Conservation (phyloP, 2,888 invertebrate species). For the Acrocyrtus sp. region DNA sequence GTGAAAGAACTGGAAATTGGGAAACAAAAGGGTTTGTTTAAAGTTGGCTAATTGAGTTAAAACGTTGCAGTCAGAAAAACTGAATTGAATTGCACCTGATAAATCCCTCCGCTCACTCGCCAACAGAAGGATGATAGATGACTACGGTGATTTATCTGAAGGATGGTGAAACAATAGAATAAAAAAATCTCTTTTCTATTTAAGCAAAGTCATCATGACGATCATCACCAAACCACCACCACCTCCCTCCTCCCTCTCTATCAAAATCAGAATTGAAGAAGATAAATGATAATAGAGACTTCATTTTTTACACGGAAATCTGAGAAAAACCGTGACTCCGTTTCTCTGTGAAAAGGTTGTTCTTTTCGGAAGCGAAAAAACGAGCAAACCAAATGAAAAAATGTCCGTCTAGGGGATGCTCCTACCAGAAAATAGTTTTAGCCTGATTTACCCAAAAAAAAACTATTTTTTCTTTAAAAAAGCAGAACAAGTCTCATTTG, state of each 20-base stretch:
- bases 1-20: conserved; percentile 19
- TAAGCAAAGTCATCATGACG: conserved; percentile 10
- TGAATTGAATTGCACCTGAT: no score
- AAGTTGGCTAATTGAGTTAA: conserved; percentile 53
- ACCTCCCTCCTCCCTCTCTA: conserved; percentile 16
- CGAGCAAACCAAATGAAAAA: no score
- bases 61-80: no score
- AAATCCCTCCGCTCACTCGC: no score
- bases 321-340: conserved; percentile 29
- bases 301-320: background rate
- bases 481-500: no score
- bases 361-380: conserved; percentile 37
- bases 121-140: no score
- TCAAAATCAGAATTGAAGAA: conserved; percentile 4
- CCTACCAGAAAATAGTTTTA: background rate
- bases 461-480: background rate
- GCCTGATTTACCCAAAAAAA: background rate
- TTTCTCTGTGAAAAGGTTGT: conserved; percentile 2
- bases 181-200: conserved; percentile 33
- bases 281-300: conserved; percentile 6
- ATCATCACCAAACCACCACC: background rate
- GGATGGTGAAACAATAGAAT: conserved; percentile 48
- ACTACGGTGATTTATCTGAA: conserved; percentile 43
- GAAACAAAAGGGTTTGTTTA: conserved; percentile 44
- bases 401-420: background rate